These are phyloP conservation scores for Troglohyphantes excavatus DNA, from an alignment of 2,888 invertebrate species.

Conservation along the genomic window DNA sequence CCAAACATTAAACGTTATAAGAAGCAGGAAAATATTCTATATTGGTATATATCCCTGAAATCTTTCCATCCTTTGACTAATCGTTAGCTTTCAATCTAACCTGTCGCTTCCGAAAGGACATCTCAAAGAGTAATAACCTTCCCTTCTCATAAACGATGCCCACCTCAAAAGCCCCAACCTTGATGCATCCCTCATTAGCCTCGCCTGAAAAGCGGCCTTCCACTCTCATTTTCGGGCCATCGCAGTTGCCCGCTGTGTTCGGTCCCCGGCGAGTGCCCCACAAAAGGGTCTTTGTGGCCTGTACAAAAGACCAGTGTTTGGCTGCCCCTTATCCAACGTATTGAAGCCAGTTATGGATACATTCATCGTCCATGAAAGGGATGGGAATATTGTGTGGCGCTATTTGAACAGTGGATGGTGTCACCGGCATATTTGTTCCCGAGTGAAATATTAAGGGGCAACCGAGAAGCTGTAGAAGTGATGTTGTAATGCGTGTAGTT, in stretches of 20 bases:
- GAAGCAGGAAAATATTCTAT: too few relatives aligned
- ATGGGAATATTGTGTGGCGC: not conserved
- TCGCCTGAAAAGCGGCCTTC: not conserved
- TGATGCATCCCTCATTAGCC: constrained; percentile 4
- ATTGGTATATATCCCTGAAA: too few relatives aligned
- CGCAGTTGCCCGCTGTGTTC: not conserved
- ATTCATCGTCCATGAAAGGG: constrained; percentile 26
- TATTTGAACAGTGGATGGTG: constrained; percentile 33
- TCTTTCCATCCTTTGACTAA: too few relatives aligned
- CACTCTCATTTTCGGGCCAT: constrained; percentile 4
- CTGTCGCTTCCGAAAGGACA: not conserved
- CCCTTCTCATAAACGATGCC: too few relatives aligned
- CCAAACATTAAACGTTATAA: too few relatives aligned
- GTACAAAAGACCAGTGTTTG: not conserved
- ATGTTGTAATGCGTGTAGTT: too few relatives aligned
- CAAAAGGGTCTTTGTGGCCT: not conserved
- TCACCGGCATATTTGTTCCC: constrained; percentile 14
- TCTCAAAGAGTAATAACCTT: not conserved
- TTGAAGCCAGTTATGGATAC: constrained; percentile 3
- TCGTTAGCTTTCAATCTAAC: too few relatives aligned
- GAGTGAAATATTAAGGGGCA: constrained; percentile 16
- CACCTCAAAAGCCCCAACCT: not conserved
- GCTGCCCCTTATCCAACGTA: constrained; percentile 16
- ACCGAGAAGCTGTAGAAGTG: not conserved
- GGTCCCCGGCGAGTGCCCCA: not conserved